Percentiles rank a stretch among this genome's conserved stretches.
phyloP scores from a whole-genome alignment of 2,888 invertebrate genomes.

The Trachelus stipa region DNA sequence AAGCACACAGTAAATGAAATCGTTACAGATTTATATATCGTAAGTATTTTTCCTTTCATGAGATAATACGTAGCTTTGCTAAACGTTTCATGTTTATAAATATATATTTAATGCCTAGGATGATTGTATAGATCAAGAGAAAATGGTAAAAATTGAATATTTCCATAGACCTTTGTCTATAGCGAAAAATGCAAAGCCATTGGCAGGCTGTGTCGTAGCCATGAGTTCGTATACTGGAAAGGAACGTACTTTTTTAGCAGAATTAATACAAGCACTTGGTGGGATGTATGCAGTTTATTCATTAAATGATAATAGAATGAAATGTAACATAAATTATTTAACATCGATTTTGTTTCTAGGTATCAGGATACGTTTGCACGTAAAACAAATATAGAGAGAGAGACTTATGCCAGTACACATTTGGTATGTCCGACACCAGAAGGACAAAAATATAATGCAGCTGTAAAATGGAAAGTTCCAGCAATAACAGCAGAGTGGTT shows the following conservation, averaged over 20 bases:
- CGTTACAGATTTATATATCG: conserved; percentile 80
- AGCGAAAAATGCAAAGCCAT: conserved; percentile 67
- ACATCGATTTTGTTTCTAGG: conserved; percentile 55
- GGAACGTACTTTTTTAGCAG: conserved; percentile 80
- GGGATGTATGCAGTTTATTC: conserved; percentile 71
- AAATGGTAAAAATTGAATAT: conserved; percentile 74
- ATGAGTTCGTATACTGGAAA: conserved; percentile 81
- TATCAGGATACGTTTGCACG: conserved; percentile 78
- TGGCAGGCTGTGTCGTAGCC: conserved; percentile 80
- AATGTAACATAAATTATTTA: conserved; percentile 11
- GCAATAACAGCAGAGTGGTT: conserved; percentile 85
- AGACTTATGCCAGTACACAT: conserved; percentile 80
- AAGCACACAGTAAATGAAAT: conserved; percentile 71
- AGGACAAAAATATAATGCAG: conserved; percentile 87
- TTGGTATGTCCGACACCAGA: conserved; percentile 79
- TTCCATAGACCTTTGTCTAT: conserved; percentile 78
- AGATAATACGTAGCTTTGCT: background rate
- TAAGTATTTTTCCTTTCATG: conserved; percentile 56
- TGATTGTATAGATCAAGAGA: conserved; percentile 74
- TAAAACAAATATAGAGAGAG: conserved; percentile 66
- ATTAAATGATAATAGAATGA: conserved; percentile 7
- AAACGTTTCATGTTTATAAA: background rate
- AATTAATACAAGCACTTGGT: conserved; percentile 78
- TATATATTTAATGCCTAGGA: conserved; percentile 65
- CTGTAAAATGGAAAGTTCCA: conserved; percentile 87